Base-by-base conservation (phyloP, 2,113 vertebrate species). In the Brienomyrus brachyistius region DNA sequence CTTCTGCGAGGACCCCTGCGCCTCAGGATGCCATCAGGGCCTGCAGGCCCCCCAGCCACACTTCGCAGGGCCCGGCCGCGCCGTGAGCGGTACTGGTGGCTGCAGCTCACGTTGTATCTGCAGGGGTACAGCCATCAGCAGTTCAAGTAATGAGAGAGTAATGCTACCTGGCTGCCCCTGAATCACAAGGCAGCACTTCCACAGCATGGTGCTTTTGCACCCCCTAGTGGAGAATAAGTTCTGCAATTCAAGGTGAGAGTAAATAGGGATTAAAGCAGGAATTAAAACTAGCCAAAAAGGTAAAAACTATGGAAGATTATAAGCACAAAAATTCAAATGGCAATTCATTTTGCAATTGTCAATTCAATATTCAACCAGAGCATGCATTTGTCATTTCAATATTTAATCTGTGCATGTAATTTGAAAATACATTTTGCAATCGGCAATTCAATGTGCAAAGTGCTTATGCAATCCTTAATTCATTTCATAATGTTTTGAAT, bases 101-200 rank as follows among this genome's bases (percentile, higher is more conserved):
- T 99, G 92, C 98, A 99, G 95, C 98, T 98, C 86, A 99, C 98
- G 0, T 99, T 99, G 94, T 99, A 99, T 95, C 98, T 99, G 92
- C 0, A 7, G 89, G 47, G 19, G 47, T 31, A 89, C 3, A 89
- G 35, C 23, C 27, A n/a, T 40, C 23, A 54, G 84, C 52, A 54
- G 45, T 80, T 62, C 17, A 35, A 35, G 54, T n/a, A 86, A n/a
- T 43, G 3, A 48, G 31, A 56, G 17, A 84, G 40, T 40, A 40
- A 27, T 35, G 59, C 17, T n/a, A 50, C 21, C 27, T 31, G 45
- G 23, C 50, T 51, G 83, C 83, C 83, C 43, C 13, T 51, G 21
- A 27, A 27, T 47, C 43, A 27, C 13, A 10, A 48, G 45, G 45
- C 17, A 84, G 40, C 45, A 48, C 17, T 47, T 45, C 82, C 45